Conservation (phyloP, 2,113 vertebrate species). For the Ameiurus melas region DNA sequence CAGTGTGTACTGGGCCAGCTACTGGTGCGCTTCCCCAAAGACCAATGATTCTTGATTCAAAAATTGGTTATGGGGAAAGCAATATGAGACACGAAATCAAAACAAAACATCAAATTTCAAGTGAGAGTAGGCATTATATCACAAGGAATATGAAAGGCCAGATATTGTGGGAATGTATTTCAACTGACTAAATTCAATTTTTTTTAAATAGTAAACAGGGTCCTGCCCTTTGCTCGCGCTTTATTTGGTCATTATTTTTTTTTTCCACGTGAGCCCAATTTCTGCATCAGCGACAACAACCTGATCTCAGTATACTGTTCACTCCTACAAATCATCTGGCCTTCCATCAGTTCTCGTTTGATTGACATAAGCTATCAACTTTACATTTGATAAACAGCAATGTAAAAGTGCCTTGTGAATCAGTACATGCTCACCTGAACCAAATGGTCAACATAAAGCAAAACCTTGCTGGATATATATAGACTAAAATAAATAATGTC, state of each 20-base stretch:
- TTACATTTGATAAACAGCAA: constrained; percentile 55
- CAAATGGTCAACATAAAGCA: constrained; percentile 53
- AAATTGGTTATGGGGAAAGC: constrained; percentile 28
- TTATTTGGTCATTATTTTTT: constrained; percentile 1
- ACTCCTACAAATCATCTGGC: constrained; percentile 40
- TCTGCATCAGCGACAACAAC: neutral
- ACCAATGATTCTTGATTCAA: constrained; percentile 43
- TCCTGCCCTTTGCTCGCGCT: constrained; percentile 31
- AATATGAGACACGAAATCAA: constrained; percentile 40
- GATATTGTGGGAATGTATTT: constrained; percentile 21
- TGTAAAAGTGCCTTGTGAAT: constrained; percentile 68
- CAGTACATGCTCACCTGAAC: constrained; percentile 53
- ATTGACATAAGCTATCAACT: constrained; percentile 52
- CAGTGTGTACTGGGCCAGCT: constrained; percentile 69
- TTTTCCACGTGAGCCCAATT: neutral
- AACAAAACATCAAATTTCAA: constrained; percentile 79
- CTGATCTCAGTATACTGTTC: neutral
- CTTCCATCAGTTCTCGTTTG: constrained; percentile 42
- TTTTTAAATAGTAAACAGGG: neutral
- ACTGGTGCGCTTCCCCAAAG: constrained; percentile 72
- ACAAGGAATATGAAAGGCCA: constrained; percentile 43
- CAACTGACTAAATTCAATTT: neutral
- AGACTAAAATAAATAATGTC: constrained; percentile 49
- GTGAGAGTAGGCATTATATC: constrained; percentile 73
- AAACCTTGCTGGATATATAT: constrained; percentile 40